These are phyloP conservation scores for Argya squamiceps DNA, from an alignment of 2,797 vertebrate genomes.

Conservation along the genomic window DNA sequence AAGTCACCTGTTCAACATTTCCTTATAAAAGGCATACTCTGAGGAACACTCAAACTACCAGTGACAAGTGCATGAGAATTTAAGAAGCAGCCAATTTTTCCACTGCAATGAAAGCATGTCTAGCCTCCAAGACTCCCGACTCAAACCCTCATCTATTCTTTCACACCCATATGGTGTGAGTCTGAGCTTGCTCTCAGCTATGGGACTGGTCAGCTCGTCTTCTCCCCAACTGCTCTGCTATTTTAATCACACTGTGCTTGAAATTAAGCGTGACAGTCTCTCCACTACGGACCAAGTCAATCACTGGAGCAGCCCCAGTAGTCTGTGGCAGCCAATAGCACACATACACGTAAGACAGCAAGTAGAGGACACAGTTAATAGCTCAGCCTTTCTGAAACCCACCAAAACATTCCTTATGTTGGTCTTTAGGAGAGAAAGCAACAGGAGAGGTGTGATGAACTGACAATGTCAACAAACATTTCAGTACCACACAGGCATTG, in stretches of 20 bases:
- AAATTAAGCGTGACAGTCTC: not conserved
- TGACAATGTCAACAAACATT: not conserved
- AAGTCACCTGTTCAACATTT: not conserved
- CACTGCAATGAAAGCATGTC: not conserved
- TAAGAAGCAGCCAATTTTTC: not conserved
- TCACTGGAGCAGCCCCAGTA: not conserved
- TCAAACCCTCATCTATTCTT: not conserved
- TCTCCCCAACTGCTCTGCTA: constrained; percentile 4
- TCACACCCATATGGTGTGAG: not conserved
- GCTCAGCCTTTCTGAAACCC: not conserved
- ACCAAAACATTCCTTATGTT: not conserved
- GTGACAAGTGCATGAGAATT: constrained; percentile 13
- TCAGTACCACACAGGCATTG: accelerated
- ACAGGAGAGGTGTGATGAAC: not conserved
- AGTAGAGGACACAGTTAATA: accelerated
- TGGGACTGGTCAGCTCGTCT: not conserved
- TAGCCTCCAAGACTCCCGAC: not conserved
- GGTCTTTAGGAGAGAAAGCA: not conserved
- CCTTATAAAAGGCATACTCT: not conserved
- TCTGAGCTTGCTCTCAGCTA: not conserved
- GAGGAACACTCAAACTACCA: not conserved
- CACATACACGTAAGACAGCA: accelerated
- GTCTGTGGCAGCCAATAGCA: not conserved
- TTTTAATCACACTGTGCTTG: constrained; percentile 22
- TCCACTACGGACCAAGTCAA: not conserved